A percentile compares a stretch with the other conserved stretches of the same genome.
Evolutionary conservation across 1,140 invertebrate species (phyloP).

Genomic region (Geopemphigus sp.): DNA sequence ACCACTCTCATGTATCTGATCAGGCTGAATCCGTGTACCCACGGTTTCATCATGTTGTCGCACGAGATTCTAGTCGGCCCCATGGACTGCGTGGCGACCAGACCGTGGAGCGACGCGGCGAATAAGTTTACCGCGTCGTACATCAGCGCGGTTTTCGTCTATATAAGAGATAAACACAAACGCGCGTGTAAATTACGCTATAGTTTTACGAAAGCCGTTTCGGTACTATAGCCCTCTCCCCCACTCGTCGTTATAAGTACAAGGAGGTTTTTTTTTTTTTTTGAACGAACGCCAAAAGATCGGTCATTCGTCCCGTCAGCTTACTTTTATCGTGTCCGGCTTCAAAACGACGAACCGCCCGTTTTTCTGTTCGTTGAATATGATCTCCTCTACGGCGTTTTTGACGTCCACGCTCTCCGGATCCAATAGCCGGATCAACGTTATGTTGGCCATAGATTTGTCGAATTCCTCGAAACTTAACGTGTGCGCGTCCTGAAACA

Average conservation of each 20-base stretch:
- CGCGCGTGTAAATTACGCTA: too few relatives aligned
- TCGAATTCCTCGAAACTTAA: conserved; percentile 77
- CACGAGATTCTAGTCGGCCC: conserved; percentile 88
- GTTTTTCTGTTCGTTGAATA: conserved; percentile 19
- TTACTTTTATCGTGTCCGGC: conserved; percentile 24
- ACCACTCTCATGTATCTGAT: conserved; percentile 98
- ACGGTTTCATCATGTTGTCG: conserved; percentile 83
- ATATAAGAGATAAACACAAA: conserved; percentile 52
- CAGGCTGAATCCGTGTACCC: conserved; percentile 89
- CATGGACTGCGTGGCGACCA: conserved; percentile 85
- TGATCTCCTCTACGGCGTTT: conserved; percentile 9
- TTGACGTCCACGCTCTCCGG: conserved; percentile 58
- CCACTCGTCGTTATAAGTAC: too few relatives aligned
- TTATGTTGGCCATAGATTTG: conserved; percentile 81
- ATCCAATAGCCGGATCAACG: conserved; percentile 71
- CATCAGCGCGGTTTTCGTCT: conserved; percentile 93
- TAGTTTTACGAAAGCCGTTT: too few relatives aligned
- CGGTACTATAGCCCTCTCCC: too few relatives aligned
- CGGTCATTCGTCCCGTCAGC: too few relatives aligned
- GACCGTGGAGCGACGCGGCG: conserved; percentile 83
- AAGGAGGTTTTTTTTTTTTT: too few relatives aligned
- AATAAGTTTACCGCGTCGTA: conserved; percentile 94
- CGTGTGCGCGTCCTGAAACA: conserved; percentile 69
- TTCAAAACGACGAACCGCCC: neutral
- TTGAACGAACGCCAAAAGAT: neutral